phyloP scores from a whole-genome alignment of 1,140 invertebrate genomes.

The Drosophila arawakana region DNA sequence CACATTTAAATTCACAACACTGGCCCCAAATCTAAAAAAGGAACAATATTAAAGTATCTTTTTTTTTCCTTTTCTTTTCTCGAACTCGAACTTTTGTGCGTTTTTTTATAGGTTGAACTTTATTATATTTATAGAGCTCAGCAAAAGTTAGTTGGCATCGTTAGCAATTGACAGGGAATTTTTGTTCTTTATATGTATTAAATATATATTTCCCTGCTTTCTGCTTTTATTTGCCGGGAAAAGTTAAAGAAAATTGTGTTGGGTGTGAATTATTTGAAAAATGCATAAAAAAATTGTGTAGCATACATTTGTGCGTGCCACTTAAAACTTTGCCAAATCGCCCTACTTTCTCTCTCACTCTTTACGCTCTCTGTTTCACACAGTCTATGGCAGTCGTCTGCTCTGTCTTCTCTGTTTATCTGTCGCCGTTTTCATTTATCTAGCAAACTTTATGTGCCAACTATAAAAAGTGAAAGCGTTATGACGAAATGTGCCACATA shows the following conservation, averaged over 20 bases:
- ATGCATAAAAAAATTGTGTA: background rate
- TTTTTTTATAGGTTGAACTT: background rate
- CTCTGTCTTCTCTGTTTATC: background rate
- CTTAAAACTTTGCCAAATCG: slow-evolving; percentile 26
- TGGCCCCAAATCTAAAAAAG: too few relatives aligned
- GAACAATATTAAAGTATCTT: too few relatives aligned
- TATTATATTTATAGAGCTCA: background rate
- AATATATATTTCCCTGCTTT: too few relatives aligned
- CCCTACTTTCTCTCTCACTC: background rate
- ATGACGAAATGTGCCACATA: slow-evolving; percentile 42
- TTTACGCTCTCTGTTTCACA: background rate
- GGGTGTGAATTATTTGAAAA: background rate
- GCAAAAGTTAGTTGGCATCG: background rate
- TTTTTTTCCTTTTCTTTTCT: background rate
- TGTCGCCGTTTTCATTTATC: slow-evolving; percentile 39
- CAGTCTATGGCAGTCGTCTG: background rate
- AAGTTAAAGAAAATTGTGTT: slow-evolving; percentile 1
- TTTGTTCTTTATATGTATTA: background rate
- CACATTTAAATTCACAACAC: too few relatives aligned
- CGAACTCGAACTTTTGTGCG: background rate
- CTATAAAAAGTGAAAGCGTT: slow-evolving; percentile 69
- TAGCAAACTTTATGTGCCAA: slow-evolving; percentile 56
- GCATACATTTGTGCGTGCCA: background rate
- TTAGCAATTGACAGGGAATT: background rate
- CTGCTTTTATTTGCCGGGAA: background rate